These are phyloP conservation scores for Sebastes cheni DNA, from an alignment of 2,797 vertebrate genomes.

Conservation along the genomic window DNA sequence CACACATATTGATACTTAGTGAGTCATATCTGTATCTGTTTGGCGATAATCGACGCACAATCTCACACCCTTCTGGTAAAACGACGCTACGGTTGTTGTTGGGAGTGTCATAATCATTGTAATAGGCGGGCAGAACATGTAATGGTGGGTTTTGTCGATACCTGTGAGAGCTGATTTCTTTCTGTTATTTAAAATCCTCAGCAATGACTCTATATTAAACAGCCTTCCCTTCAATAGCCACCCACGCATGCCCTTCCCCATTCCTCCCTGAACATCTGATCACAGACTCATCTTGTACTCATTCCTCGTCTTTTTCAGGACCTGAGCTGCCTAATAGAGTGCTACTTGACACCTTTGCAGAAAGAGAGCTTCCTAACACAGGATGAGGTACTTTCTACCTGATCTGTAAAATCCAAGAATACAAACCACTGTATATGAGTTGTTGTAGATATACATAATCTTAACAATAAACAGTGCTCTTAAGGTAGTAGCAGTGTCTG, in stretches of 20 bases:
- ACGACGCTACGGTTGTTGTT: background rate
- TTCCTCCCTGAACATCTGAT: conserved; percentile 1
- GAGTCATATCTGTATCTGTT: background rate
- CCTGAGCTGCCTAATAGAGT: conserved; percentile 92
- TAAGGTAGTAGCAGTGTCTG: background rate
- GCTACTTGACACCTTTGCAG: conserved; percentile 93
- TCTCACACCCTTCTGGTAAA: background rate
- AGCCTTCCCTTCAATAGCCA: background rate
- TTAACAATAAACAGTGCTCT: background rate
- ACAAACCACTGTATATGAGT: background rate
- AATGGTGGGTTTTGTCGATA: background rate
- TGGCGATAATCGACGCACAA: background rate
- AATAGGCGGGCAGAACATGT: background rate
- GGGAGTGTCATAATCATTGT: background rate
- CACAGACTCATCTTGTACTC: background rate
- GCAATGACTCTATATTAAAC: background rate
- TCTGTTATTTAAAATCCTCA: background rate
- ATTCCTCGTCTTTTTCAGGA: conserved; percentile 81
- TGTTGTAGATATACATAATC: background rate
- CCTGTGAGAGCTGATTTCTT: background rate
- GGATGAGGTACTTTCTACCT: conserved; percentile 87
- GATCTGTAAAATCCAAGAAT: background rate
- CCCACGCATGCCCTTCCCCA: background rate
- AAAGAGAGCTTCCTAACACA: conserved; percentile 94
- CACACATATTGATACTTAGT: background rate